phyloP scores from a whole-genome alignment of 2,888 invertebrate genomes.

The Marasmarcha lunaedactyla region DNA sequence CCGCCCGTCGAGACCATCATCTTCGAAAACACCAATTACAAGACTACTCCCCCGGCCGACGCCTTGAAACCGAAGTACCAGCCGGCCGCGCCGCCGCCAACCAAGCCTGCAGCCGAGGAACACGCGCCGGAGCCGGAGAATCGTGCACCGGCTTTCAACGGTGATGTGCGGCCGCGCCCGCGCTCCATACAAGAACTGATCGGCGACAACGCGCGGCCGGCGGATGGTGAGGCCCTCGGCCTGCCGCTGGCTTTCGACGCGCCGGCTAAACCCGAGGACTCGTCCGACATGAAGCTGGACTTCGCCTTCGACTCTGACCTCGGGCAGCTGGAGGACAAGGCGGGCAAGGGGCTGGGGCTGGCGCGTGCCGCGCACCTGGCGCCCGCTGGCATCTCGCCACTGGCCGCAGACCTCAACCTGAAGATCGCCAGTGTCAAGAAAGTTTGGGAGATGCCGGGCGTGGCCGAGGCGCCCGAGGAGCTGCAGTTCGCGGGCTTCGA shows the following conservation, averaged over 20 bases:
- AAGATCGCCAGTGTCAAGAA: slow-evolving; percentile 96
- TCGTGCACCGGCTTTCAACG: slow-evolving; percentile 44
- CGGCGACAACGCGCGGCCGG: slow-evolving; percentile 41
- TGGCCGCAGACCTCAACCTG: slow-evolving; percentile 91
- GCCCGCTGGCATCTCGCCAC: slow-evolving; percentile 79
- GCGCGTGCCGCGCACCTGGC: slow-evolving; percentile 74
- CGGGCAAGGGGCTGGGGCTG: slow-evolving; percentile 54
- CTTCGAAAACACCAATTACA: slow-evolving; percentile 92
- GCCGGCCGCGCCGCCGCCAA: slow-evolving; percentile 37
- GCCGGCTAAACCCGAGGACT: slow-evolving; percentile 76
- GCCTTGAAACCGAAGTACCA: slow-evolving; percentile 75
- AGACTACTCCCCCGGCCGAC: slow-evolving; percentile 77
- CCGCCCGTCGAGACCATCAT: slow-evolving; percentile 90
- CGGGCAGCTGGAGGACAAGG: slow-evolving; percentile 79
- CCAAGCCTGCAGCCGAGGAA: slow-evolving; percentile 61
- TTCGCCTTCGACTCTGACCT: slow-evolving; percentile 90
- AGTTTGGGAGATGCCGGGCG: slow-evolving; percentile 86
- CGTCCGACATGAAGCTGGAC: slow-evolving; percentile 90
- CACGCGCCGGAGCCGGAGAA: slow-evolving; percentile 63
- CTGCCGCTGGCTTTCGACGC: slow-evolving; percentile 77
- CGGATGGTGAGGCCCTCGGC: slow-evolving; percentile 57
- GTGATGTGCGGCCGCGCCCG: slow-evolving; percentile 51
- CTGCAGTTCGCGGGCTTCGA: slow-evolving; percentile 55
- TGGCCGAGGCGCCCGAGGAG: slow-evolving; percentile 71
- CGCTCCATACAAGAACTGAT: slow-evolving; percentile 60